phyloP scores from a whole-genome alignment of 2,888 invertebrate species.

The Agrotis ipsilon region DNA sequence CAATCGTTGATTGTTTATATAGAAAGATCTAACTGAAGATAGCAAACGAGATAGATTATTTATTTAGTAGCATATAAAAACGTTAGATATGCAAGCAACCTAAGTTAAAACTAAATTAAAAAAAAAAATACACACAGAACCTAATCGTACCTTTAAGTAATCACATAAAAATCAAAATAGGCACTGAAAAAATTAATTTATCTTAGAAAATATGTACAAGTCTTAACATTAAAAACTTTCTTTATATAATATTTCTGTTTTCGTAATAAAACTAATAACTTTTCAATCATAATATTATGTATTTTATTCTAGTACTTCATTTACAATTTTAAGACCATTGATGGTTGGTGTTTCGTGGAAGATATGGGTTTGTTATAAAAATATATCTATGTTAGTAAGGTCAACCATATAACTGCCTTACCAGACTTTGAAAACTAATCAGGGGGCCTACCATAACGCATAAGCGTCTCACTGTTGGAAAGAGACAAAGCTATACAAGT shows the following conservation, averaged over 20 bases:
- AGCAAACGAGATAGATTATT: too few species aligned
- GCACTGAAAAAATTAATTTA: slow-evolving; percentile 76
- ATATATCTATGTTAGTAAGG: slow-evolving; percentile 45
- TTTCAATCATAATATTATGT: slow-evolving; percentile 60
- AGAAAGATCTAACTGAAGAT: too few species aligned
- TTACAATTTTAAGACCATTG: slow-evolving; percentile 45
- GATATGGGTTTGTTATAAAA: slow-evolving; percentile 45
- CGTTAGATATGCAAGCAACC: slow-evolving; percentile 41
- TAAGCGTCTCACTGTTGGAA: too few species aligned
- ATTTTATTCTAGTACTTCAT: slow-evolving; percentile 60
- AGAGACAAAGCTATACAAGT: too few species aligned
- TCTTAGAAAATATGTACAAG: slow-evolving; percentile 75
- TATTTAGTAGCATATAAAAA: neutral
- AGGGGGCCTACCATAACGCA: too few species aligned
- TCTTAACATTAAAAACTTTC: slow-evolving; percentile 63
- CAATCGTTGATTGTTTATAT: too few species aligned
- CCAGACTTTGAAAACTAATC: neutral
- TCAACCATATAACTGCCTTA: neutral
- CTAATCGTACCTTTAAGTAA: slow-evolving; percentile 40
- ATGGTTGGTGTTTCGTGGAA: slow-evolving; percentile 34
- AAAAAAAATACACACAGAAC: slow-evolving; percentile 47
- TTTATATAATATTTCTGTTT: slow-evolving; percentile 51
- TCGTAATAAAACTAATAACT: slow-evolving; percentile 63
- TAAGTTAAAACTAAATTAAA: slow-evolving; percentile 14
- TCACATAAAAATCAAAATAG: slow-evolving; percentile 64